Evolutionary conservation across 2,888 invertebrate genomes (phyloP), one percentile per base, ranked within the genome.

Genomic region (Ypsolopha sequella): DNA sequence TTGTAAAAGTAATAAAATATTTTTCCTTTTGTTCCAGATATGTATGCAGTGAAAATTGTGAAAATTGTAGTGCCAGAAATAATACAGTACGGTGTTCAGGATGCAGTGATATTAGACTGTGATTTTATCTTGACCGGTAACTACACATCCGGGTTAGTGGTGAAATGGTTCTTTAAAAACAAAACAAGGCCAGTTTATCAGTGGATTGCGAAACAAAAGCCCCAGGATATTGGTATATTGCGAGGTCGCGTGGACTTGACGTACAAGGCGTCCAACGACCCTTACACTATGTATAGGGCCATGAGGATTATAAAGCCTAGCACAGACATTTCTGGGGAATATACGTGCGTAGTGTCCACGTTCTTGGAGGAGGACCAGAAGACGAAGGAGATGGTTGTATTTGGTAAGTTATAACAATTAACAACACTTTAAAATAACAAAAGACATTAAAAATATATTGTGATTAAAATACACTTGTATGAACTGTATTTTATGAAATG

Each of bases 121-220:
- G 91, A 93, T 69, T 94, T 93, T 60, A 85, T 73, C 1, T 73
- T 73, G 2, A 73, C 91, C 47, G 88, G 88, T 45, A 90, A 89
- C 52, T 88, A 89, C 62, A 91, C 91, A 58, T 77, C 88, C 0
- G 92, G 92, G 7, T 78, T 94, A 38, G 91, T 93, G 52, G 91
- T 94, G 36, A 93, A 94, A 76, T 94, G 94, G 94, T 93, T 90
- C 74, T 89, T 91, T 66, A 90, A 90, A 70, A 90, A 90, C 65
- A 89, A 88, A 67, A 86, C 88, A 1, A 81, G 90, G 53, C 89
- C 90, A 7, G 91, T 94, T 49, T 94, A 94, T 72, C 93, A 94
- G 73, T 94, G 94, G 93, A 93, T 94, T 55, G 90, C 89, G 14
- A 88, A 89, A 1, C 87, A 89, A 58, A 87, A 88, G 56, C 92